Base-by-base conservation (phyloP, 2,888 invertebrate genomes). In the Eupithecia inturbata region DNA sequence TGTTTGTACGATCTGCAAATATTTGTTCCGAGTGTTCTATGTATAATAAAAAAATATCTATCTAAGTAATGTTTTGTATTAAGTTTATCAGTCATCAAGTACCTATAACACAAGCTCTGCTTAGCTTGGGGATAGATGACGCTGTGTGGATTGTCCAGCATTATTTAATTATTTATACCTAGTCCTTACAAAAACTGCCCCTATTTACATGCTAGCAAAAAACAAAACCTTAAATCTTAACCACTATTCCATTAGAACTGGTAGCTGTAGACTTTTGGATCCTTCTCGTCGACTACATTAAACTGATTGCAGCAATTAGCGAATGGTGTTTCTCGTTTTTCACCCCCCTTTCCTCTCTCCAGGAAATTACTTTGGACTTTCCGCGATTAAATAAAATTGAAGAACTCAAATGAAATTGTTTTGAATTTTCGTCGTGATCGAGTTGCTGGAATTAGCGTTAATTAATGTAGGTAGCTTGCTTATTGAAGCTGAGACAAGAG, bases 221-320 rank as follows among this genome's bases (percentile, higher is more conserved):
- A 62, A 62, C 62, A 9, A 31, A 62, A 62, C 31, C 28, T 31
- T 57, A 57, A 64, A 22, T 36, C 66, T 64, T 22, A 64, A 64
- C 63, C 67, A 67, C 67, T 67, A 72, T 72, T 79, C 39, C 66
- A 66, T 66, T 66, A 16, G 41, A 66, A 31, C 16, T 39, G 33
- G 63, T n/a, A 63, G 63, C 63, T 33, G 33, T 63, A 64, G 66
- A 22, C 66, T 66, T 36, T 87, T 86, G 88, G 86, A 84, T 88
- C 86, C 84, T 89, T 88, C 89, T 89, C 88, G 91, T 88, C 91
- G 92, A 92, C 92, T 93, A 93, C 93, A 94, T 94, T 93, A 93
- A 91, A 93, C 90, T 93, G 93, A 94, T 94, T 93, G 92, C 93
- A 88, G 92, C 91, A 94, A 94, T 94, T 94, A 94, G 92, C 87